Percentiles rank a stretch among this genome's conserved stretches.
Conservation (phyloP, 2,797 vertebrate genomes). For the Liasis olivaceus region DNA sequence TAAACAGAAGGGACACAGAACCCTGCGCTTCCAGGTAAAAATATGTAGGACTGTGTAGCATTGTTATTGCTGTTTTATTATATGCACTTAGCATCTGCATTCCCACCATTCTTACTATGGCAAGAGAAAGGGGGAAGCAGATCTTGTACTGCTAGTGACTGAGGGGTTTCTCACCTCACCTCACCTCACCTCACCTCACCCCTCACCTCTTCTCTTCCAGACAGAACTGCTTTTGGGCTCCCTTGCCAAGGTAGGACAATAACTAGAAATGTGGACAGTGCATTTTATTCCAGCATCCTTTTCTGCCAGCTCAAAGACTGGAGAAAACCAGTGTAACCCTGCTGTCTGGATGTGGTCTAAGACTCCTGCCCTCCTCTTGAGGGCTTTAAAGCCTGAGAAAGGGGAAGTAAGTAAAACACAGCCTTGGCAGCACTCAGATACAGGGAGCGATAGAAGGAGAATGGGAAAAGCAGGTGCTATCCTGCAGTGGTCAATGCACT, state of each 20-base stretch:
- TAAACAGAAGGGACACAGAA: background rate
- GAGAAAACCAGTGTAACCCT: background rate
- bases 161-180: background rate
- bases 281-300: background rate
- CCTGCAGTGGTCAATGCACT: background rate
- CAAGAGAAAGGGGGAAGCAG: background rate
- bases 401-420: constrained; percentile 21
- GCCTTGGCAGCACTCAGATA: constrained; percentile 34
- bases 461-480: constrained; percentile 23
- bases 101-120: background rate
- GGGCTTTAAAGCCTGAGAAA: constrained; percentile 7
- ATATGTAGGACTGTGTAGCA: too few species aligned
- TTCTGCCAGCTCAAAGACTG: background rate
- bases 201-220: background rate
- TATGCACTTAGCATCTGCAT: too few species aligned
- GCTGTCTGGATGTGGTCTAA: background rate
- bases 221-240: background rate
- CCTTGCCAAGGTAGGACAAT: background rate
- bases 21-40: background rate
- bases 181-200: too few species aligned
- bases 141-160: background rate
- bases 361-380: accelerated
- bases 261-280: background rate
- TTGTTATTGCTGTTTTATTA: too few species aligned
- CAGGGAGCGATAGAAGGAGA: constrained; percentile 31